Conservation (phyloP, 2,888 invertebrate species). For the Tenthredo notha region DNA sequence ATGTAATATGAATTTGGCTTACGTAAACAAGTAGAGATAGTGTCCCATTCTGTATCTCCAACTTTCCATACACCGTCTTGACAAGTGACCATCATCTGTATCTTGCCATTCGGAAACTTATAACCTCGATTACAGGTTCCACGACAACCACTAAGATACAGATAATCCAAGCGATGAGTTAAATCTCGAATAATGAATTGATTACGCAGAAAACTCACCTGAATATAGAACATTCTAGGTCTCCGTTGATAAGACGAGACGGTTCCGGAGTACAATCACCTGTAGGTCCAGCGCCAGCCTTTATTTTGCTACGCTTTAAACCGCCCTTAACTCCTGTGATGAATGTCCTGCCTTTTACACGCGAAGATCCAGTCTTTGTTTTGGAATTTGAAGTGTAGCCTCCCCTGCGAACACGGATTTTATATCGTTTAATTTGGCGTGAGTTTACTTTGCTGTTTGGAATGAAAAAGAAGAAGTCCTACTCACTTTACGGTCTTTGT, state of each 20-base stretch:
- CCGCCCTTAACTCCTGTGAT: constrained; percentile 9
- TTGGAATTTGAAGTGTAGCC: not conserved
- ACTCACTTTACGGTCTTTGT: constrained; percentile 42
- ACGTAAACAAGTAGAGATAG: constrained; percentile 84
- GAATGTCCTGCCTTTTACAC: not conserved
- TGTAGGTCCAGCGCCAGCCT: not conserved
- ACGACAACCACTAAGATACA: constrained; percentile 78
- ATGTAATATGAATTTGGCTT: constrained; percentile 65
- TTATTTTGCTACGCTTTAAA: not conserved
- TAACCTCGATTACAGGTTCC: constrained; percentile 79
- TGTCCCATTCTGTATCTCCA: constrained; percentile 77
- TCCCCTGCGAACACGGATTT: not conserved
- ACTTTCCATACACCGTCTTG: constrained; percentile 79
- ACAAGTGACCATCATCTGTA: constrained; percentile 79
- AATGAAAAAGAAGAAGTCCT: not conserved
- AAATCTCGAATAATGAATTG: not conserved
- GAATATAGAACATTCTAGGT: constrained; percentile 65
- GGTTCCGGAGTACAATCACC: constrained; percentile 55
- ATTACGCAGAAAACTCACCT: constrained; percentile 60
- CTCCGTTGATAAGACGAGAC: constrained; percentile 64
- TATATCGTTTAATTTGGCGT: not conserved
- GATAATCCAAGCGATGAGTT: constrained; percentile 34
- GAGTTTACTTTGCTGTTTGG: not conserved
- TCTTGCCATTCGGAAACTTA: constrained; percentile 81
- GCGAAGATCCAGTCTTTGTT: not conserved